phyloP scores from a whole-genome alignment of 2,888 invertebrate genomes.

The Macaria liturata region DNA sequence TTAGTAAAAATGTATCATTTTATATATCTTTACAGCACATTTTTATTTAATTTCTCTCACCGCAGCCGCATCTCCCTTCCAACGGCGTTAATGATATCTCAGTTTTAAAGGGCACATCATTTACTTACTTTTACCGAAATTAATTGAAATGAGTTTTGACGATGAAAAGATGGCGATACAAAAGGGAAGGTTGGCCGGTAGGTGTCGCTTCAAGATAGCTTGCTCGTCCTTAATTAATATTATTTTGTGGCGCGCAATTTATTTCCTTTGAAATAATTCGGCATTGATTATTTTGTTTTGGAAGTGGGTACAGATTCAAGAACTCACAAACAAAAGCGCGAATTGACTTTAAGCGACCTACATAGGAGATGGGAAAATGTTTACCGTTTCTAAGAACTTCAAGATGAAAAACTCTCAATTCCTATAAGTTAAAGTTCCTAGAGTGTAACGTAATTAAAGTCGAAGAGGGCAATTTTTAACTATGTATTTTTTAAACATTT shows the following conservation, averaged over 20 bases:
- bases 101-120: slow-evolving; percentile 80
- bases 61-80: slow-evolving; percentile 35
- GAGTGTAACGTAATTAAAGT: too few relatives aligned
- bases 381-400: too few relatives aligned
- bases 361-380: too few relatives aligned
- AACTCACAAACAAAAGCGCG: too few relatives aligned
- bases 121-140: slow-evolving; percentile 81
- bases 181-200: slow-evolving; percentile 75
- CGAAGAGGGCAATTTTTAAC: too few relatives aligned
- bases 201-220: slow-evolving; percentile 81
- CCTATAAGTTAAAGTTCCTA: too few relatives aligned
- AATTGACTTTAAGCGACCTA: too few relatives aligned
- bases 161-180: slow-evolving; percentile 80
- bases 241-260: slow-evolving; percentile 76
- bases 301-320: slow-evolving; percentile 10
- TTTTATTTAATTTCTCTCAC: slow-evolving; percentile 11
- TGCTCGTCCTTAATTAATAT: slow-evolving; percentile 77
- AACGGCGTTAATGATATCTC: slow-evolving; percentile 81
- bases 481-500: too few relatives aligned
- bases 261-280: slow-evolving; percentile 70
- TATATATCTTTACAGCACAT: not conserved
- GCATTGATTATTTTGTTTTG: slow-evolving; percentile 30
- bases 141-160: slow-evolving; percentile 83
- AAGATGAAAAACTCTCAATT: too few relatives aligned
- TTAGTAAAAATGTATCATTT: too few relatives aligned